Base-by-base conservation (phyloP, 1,140 invertebrate species). In the Physella acuta region DNA sequence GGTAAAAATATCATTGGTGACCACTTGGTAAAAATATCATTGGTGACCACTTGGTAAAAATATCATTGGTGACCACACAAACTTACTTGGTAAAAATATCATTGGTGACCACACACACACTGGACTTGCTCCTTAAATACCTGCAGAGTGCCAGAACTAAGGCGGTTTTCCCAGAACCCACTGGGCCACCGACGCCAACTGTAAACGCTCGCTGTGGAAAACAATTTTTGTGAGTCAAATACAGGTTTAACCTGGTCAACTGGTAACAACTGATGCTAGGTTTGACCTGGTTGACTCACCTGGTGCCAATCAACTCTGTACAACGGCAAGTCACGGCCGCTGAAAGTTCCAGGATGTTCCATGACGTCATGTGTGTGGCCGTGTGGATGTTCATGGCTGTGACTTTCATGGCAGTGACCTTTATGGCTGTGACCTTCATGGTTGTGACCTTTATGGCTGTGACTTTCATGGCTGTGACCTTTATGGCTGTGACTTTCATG, bases 101-200 rank as follows among this genome's bases (percentile, higher is more conserved):
- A 71, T 85, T 85, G 2, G 83, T 85, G 37, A 85, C 81, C 28
- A 85, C 82, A 77, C 82, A 84, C 0, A 85, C 69, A 34, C 74
- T 76, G 49, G 78, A 72, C 2, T 68, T 64, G 5, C 82, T 78
- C 59, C 81, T 60, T 20, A 85, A 55, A 51, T 77, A 68, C 71
- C 78, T 73, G 71, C 82, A 84, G 0, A 85, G 59, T 1, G 78
- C 79, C 14, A 84, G 70, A 16, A 84, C 78, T n/a, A 85, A 66
- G 11, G 83, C 82, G 28, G 84, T 85, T 70, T 85, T 85, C 14
- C 84, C 84, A 3, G 83, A 85, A 3, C 84, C 84, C 16, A 85
- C 83, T 14, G 84, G 84, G 0, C 84, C 84, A 14, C 82, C 83
- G 61, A 85, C 83, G 3, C 84, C 84, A 11, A 85, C 82, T 8